These are phyloP conservation scores for Atherinomorus stipes DNA, from an alignment of 2,113 vertebrate genomes.

Conservation along the genomic window DNA sequence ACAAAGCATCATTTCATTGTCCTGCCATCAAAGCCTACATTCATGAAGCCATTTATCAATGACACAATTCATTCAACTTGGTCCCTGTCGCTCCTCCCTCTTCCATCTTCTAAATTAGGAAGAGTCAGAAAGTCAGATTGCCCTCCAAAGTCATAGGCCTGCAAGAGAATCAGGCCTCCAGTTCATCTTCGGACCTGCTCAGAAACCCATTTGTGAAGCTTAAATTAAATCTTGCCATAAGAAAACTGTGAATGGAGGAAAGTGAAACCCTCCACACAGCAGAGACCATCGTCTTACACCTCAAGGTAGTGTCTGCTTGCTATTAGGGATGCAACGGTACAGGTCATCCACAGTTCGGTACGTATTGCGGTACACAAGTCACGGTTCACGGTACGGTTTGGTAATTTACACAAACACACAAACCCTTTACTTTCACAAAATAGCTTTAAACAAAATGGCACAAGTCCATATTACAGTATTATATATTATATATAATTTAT, in stretches of 20 bases:
- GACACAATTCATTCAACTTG: constrained; percentile 66
- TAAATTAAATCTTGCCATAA: neutral
- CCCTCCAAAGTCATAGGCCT: neutral
- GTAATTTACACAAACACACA: no score
- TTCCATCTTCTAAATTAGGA: constrained; percentile 29
- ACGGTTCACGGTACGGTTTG: no score
- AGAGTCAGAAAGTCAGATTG: constrained; percentile 8
- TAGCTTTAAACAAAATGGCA: no score
- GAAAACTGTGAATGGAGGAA: constrained; percentile 1
- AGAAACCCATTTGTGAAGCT: neutral
- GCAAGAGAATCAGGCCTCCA: neutral
- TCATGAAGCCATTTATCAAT: constrained; percentile 69
- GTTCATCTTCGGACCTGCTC: constrained; percentile 3
- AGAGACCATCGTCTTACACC: no score
- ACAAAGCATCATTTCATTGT: constrained; percentile 72
- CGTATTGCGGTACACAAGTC: no score
- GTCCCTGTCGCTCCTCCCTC: constrained; percentile 31
- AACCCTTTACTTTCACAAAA: no score
- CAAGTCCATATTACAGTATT: no score
- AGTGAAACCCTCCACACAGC: no score
- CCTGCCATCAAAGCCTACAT: constrained; percentile 72
- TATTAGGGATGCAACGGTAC: neutral
- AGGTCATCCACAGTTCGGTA: neutral
- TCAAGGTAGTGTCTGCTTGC: neutral
- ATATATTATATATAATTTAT: no score